Percentiles rank a stretch among this genome's conserved stretches.
Evolutionary conservation across 2,113 vertebrate genomes (phyloP).

Genomic region (Vulpes lagopus): DNA sequence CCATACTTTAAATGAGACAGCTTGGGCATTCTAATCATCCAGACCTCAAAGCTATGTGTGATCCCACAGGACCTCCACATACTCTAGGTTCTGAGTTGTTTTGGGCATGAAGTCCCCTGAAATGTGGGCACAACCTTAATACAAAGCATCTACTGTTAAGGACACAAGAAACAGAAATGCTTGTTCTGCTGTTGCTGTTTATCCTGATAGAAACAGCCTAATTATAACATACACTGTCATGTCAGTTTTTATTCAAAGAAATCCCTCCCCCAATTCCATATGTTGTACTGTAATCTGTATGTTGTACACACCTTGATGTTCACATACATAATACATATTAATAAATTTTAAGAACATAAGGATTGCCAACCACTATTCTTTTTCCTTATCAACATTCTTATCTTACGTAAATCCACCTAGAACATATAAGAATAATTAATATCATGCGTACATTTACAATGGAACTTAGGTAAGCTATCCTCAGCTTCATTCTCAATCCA

Average conservation of each 20-base stretch:
- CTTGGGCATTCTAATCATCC: background rate
- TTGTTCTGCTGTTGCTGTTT: background rate
- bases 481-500: background rate
- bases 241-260: background rate
- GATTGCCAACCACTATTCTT: background rate
- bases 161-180: background rate
- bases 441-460: background rate
- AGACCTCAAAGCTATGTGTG: background rate
- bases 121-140: background rate
- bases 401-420: background rate
- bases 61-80: background rate
- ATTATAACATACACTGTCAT: background rate
- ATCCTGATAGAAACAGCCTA: background rate
- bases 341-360: background rate
- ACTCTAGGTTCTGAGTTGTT: background rate
- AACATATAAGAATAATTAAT: slow-evolving; percentile 22
- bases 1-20: background rate
- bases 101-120: background rate
- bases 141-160: background rate
- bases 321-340: background rate
- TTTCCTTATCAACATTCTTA: slow-evolving; percentile 3
- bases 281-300: background rate
- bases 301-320: background rate
- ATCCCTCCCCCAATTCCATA: background rate
- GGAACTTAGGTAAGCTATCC: background rate